Base-by-base conservation (phyloP, 1,140 invertebrate genomes). In the Neodiprion fabricii region DNA sequence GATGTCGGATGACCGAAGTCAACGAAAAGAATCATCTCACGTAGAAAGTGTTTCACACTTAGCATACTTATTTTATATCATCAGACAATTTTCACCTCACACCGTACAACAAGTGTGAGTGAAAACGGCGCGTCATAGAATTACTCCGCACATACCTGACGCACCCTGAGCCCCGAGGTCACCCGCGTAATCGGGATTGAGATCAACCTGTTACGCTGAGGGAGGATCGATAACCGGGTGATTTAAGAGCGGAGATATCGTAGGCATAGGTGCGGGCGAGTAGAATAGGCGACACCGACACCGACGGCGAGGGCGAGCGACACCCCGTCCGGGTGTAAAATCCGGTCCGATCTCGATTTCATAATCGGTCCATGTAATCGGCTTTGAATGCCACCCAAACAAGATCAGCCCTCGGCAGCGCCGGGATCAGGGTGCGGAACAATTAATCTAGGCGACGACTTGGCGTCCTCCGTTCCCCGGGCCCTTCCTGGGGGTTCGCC, bases 381-480 rank as follows among this genome's bases (percentile, higher is more conserved):
- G 53, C 53, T 61, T 61, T 61, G 53, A 61, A 61, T 61, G 53
- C 53, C 53, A 61, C 53, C 53, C 53, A 61, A 61, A 61, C 53
- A 61, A 61, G 53, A 61, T 61, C 21, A 69, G 40, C 67, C 67
- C 67, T 23, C 21, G 11, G 17, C 61, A 1, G 61, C 12, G 17
- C 21, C 67, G 40, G 67, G 67, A 69, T 69, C 40, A 21, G 67
- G 67, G 67, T 21, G 40, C 11, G 40, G 17, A 69, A 69, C 67
- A 47, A 69, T 69, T 69, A 69, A 69, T 69, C 67, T 12, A 47
- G 53, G 53, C 53, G n/a, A 61, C 53, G 53, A 61, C 53, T 61
- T 61, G 9, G 17, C 67, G 67, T 21, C 21, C 11, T 69, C 21
- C 40, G 12, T 14, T 47, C 67, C 40, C 40, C 67, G 67, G 21